Base-by-base conservation (phyloP, 2,113 vertebrate genomes). In the Ciconia boyciana region DNA sequence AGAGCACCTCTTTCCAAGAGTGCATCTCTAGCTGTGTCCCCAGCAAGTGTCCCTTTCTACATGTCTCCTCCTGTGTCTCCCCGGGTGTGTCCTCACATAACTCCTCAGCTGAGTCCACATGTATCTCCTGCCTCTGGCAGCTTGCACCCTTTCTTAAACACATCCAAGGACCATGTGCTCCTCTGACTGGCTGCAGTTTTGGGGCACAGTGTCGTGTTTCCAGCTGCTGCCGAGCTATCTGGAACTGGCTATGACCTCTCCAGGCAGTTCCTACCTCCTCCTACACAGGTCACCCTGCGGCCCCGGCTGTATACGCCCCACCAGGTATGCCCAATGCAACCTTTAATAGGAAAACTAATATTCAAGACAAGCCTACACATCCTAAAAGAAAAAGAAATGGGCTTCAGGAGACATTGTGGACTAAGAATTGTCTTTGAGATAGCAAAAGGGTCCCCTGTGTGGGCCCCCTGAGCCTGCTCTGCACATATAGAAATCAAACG, bases 131-230 rank as follows among this genome's bases (percentile, higher is more conserved):
- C 21, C 13, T 36, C 85, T 60, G 39, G 8, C 9, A 84, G 39
- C 44, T 69, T 61, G 29, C 14, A 68, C 6, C 10, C 18, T 72
- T 55, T 36, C 74, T 65, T 65, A 28, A 79, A 61, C 21, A 48
- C 21, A 7, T 34, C 20, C 2, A 3, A 60, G 26, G 43, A 49
- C 16, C 17, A 10, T 0, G 7, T 0, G 0, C 12, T 39, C 16
- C 39, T 64, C 46, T 34, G 32, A 1, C 43, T 25, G 29, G 21
- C 36, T 68, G 43, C 26, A 49, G 34, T 77, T 84, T 69, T 55
- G 54, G 54, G 32, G 29, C 7, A 12, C 18, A 19, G 5, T 49
- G 58, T 46, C 22, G 12, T 41, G 29, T 32, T 92, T 60, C 36
- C 54, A 81, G 49, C 13, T 17, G 14, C 12, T 49, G 34, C 43